Evolutionary conservation across 2,113 vertebrate species (phyloP).

Genomic region (Saccopteryx bilineata): DNA sequence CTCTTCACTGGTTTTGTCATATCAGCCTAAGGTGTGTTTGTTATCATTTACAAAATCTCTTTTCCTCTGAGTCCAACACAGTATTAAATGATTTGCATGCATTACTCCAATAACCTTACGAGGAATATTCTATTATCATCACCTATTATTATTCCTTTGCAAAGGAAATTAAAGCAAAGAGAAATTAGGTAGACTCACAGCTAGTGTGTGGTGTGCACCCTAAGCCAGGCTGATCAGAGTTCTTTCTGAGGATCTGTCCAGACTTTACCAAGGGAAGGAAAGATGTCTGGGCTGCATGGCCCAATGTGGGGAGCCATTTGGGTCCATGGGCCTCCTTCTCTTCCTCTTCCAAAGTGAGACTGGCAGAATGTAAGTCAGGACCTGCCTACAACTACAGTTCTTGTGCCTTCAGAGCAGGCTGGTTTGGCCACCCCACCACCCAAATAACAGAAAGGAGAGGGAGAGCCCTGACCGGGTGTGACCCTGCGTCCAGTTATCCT

Average conservation of each 20-base stretch:
- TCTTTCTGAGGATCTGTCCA: conserved; percentile 7
- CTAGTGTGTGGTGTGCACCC: not conserved
- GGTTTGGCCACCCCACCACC: not conserved
- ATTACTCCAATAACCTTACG: not conserved
- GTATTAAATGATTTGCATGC: not conserved
- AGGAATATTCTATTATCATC: not conserved
- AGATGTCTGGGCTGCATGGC: not conserved
- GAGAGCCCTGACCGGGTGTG: not conserved
- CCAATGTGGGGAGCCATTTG: not conserved
- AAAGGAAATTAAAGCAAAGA: conserved; percentile 47
- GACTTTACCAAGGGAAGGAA: not conserved
- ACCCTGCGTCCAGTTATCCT: not conserved
- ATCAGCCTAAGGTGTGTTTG: not conserved
- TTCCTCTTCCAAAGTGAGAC: not conserved
- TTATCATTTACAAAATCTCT: not conserved
- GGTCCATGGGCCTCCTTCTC: not conserved
- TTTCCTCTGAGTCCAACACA: not conserved
- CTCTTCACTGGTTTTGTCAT: not conserved
- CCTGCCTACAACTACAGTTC: not conserved
- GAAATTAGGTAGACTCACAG: not conserved
- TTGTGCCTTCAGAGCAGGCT: not conserved
- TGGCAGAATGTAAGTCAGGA: not conserved
- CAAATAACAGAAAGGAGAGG: not conserved
- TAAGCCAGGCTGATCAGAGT: not conserved
- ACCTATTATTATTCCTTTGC: not conserved